Evolutionary conservation across 2,888 invertebrate genomes (phyloP), one percentile per base, ranked within the genome.

Genomic region (Adelphocoris suturalis): DNA sequence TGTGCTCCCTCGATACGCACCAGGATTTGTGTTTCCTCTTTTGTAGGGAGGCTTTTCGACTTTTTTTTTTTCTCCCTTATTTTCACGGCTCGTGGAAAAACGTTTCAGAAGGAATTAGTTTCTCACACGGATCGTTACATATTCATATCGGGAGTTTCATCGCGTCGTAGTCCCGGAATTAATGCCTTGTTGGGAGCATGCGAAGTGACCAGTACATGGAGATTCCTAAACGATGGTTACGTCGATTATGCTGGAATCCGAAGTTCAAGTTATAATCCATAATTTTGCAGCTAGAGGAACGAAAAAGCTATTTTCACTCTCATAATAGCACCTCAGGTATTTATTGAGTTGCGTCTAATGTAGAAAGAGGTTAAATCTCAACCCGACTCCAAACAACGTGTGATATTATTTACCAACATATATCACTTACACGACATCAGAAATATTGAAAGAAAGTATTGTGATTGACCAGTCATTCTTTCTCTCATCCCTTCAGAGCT

Each of bases 11-110:
- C 57, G 85, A 85, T 85, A 85, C 85, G 85, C 55, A 57, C 27
- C 28, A 85, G 57, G 85, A 85, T 85, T 85, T 85, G 85, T 85
- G 85, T 85, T 85, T 85, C 85, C 85, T 82, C 85, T 57, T 52
- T 57, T 85, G 85, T 78, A 19, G 11, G 28, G 27, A 19, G 57
- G 12, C 23, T n/a, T 61, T 85, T 85, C 61, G 27, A 7, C 11
- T 5, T 46, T 1, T n/a, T 48, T 46, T 27, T 82, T 82, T 27
- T 68, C 68, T 27, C 19, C 68, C 68, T 11, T 13, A 68, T 68
- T 68, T 68, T 68, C 68, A 68, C 68, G 68, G 68, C 68, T 68
- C 68, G 68, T 85, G 85, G 37, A 78, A 27, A 81, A 52, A 82
- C 52, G 52, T 52, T 27, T 68, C 68, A 68, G 52, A 12, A 48